Base-by-base conservation (phyloP, 1,140 invertebrate genomes). In the Pseudomyrmex pallidus region DNA sequence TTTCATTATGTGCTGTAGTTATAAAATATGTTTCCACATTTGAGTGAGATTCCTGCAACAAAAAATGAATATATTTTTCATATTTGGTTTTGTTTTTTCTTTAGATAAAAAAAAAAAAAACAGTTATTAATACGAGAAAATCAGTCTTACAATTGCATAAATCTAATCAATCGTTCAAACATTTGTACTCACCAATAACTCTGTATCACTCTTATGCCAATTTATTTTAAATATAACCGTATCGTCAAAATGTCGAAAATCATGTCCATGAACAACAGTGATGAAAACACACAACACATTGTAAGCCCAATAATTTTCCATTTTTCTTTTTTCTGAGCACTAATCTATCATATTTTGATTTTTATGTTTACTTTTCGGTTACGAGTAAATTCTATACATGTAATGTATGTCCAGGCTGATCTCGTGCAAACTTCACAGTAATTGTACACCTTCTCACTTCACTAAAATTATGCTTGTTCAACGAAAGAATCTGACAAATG, bases 171-270 rank as follows among this genome's bases (percentile, higher is more conserved):
- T 44, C 8, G 22, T 12, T 22, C 20, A 7, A 35, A 35, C 35
- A 12, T 17, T 22, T 61, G 87, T 73, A 91, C 92, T 91, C 90
- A 95, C 95, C 66, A 95, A 77, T 86, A 95, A 92, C 46, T 95
- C 92, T 1, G 92, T 89, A 62, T 93, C 94, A 83, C 92, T 91
- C 83, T 95, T 94, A 15, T 96, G 96, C 96, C 97, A 98, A 89
- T 97, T 96, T 57, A 98, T 96, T 94, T 96, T 96, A 90, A 97
- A 98, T 64, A 98, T 93, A 85, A 98, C 95, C 2, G 96, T 96
- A 94, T 98, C 97, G 94, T 98, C 97, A 90, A 98, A 97, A 56
- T 96, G 96, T 91, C 96, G 96, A 20, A 96, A 95, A 92, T 97
- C 96, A 90, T 95, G 90, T 22, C 86, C 93, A 78, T 50, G 72